A percentile compares a stretch with the other conserved stretches of the same genome.
phyloP scores from a whole-genome alignment of 1,140 invertebrate species.

The Plectrocnemia conspersa region DNA sequence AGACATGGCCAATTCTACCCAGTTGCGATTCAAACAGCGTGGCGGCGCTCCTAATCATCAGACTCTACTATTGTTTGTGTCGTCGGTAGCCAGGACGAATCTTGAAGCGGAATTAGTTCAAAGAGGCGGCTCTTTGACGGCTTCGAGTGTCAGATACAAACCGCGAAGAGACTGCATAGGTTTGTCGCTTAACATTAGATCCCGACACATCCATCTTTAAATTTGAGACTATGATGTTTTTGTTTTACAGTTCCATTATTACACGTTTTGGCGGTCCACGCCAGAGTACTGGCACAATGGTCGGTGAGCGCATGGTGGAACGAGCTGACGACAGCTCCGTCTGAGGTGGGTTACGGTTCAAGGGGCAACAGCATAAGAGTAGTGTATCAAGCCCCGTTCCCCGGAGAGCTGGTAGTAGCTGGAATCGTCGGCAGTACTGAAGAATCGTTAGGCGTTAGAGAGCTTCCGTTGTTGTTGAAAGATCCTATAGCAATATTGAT shows the following conservation, averaged over 20 bases:
- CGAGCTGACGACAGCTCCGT: constrained; percentile 52
- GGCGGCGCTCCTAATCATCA: constrained; percentile 61
- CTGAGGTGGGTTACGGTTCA: background rate
- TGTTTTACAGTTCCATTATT: constrained; percentile 71
- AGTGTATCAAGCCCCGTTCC: constrained; percentile 31
- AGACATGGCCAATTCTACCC: constrained; percentile 80
- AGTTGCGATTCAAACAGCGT: constrained; percentile 49
- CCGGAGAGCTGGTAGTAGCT: constrained; percentile 19
- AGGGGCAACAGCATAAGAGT: background rate
- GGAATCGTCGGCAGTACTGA: constrained; percentile 35
- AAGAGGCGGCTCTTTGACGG: constrained; percentile 70
- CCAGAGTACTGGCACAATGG: constrained; percentile 66
- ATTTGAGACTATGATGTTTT: constrained; percentile 21
- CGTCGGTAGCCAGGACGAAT: constrained; percentile 88
- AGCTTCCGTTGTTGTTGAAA: constrained; percentile 77
- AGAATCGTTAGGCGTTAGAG: constrained; percentile 45
- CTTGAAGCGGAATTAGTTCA: constrained; percentile 88
- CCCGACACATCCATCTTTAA: constrained; percentile 2
- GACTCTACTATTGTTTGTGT: constrained; percentile 82
- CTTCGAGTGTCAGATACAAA: constrained; percentile 57
- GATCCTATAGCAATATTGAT: constrained; percentile 81
- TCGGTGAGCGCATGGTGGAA: constrained; percentile 62
- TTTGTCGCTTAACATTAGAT: constrained; percentile 3
- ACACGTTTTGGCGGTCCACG: constrained; percentile 81
- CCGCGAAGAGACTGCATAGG: constrained; percentile 82